Conservation (phyloP, 2,888 invertebrate genomes). For the Polydrusus cervinus region DNA sequence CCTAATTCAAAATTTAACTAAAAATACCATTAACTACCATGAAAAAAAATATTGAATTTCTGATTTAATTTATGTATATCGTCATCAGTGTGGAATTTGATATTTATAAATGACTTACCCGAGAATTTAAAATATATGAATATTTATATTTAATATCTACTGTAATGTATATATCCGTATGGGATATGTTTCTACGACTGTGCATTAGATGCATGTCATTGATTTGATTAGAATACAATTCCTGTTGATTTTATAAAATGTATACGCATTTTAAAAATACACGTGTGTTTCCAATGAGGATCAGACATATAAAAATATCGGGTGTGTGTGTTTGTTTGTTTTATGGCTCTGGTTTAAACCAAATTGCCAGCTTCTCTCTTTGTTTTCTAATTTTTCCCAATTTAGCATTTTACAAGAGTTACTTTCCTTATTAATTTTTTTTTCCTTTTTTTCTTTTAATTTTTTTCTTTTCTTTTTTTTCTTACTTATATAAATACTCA, state of each 20-base stretch:
- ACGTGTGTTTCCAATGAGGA: too few relatives aligned
- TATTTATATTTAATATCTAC: not conserved
- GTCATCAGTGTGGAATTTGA: constrained; percentile 6
- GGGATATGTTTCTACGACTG: not conserved
- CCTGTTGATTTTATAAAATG: too few relatives aligned
- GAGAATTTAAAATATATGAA: constrained; percentile 7
- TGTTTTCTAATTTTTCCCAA: too few relatives aligned
- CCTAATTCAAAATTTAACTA: not conserved
- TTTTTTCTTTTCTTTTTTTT: too few relatives aligned
- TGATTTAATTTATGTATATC: constrained; percentile 2
- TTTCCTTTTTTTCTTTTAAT: too few relatives aligned
- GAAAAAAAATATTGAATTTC: not conserved
- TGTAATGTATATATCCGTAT: not conserved
- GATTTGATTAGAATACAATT: not conserved
- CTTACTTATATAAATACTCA: too few relatives aligned
- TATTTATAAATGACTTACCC: not conserved
- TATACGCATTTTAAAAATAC: not conserved
- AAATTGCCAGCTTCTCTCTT: too few relatives aligned
- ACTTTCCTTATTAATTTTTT: too few relatives aligned
- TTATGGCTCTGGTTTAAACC: too few relatives aligned
- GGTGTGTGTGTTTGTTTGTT: too few relatives aligned
- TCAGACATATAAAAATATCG: too few relatives aligned
- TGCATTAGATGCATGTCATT: not conserved
- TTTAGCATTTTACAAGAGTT: too few relatives aligned
- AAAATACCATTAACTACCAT: not conserved